phyloP scores from a whole-genome alignment of 64 coral and sea anemone genomes.

The Montipora capricornis region DNA sequence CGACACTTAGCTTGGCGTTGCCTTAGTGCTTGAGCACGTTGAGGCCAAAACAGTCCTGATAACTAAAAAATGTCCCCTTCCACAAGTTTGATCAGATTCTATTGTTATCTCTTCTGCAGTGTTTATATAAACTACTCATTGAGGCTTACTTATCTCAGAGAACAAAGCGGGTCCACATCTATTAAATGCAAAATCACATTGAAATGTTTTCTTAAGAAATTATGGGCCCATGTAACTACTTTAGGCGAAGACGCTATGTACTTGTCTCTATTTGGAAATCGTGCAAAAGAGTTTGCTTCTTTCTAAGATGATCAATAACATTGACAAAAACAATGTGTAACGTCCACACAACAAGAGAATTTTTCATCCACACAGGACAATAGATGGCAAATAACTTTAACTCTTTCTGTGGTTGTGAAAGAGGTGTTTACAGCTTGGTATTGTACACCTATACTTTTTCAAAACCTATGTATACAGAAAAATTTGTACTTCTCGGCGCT shows the following conservation, averaged over 20 bases:
- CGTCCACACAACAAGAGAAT: neutral
- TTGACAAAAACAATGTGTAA: neutral
- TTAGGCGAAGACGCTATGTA: neutral
- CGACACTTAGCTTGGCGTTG: neutral
- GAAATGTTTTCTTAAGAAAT: neutral
- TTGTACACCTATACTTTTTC: neutral
- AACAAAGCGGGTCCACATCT: constrained; percentile 11
- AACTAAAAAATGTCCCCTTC: neutral
- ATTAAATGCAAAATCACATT: neutral
- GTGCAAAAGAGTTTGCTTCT: neutral
- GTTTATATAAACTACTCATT: neutral
- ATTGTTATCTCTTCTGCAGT: neutral
- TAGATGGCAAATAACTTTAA: neutral
- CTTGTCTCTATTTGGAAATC: neutral
- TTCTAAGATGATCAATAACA: neutral
- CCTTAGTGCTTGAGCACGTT: neutral
- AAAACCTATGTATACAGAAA: too few relatives aligned
- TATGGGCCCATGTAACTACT: neutral
- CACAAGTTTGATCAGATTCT: constrained; percentile 18
- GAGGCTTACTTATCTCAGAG: neutral
- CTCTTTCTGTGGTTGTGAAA: neutral
- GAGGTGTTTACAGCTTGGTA: neutral
- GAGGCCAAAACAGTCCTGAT: neutral
- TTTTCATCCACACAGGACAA: neutral
- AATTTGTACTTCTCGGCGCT: neutral